These are phyloP conservation scores for Plodia interpunctella DNA, from an alignment of 1,140 invertebrate species.

Conservation along the genomic window DNA sequence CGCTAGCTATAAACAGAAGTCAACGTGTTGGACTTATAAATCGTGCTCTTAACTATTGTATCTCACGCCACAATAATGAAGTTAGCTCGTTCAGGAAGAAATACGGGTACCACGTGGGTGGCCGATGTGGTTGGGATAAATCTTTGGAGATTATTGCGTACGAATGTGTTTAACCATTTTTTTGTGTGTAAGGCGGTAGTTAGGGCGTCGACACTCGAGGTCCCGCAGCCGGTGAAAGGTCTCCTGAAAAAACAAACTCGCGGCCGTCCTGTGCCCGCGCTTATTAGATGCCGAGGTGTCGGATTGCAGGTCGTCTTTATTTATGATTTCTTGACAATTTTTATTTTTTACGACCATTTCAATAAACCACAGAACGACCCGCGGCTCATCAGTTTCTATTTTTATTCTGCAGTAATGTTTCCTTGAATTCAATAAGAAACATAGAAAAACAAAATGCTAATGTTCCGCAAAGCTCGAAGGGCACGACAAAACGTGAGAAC, in stretches of 20 bases:
- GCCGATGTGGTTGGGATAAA: slow-evolving; percentile 57
- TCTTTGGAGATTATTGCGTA: slow-evolving; percentile 62
- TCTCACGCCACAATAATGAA: slow-evolving; percentile 76
- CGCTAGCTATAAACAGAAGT: slow-evolving; percentile 74
- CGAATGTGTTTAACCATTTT: slow-evolving; percentile 55
- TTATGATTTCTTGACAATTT: background rate
- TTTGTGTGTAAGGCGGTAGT: slow-evolving; percentile 56
- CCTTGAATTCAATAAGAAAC: background rate
- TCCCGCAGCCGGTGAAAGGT: slow-evolving; percentile 59
- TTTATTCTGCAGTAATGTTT: too few relatives aligned
- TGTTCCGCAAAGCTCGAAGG: slow-evolving; percentile 13
- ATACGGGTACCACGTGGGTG: slow-evolving; percentile 71
- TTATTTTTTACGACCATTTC: background rate
- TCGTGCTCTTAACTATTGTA: slow-evolving; percentile 76
- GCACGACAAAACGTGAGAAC: slow-evolving; percentile 28
- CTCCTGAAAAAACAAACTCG: slow-evolving; percentile 63
- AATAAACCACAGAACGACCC: background rate
- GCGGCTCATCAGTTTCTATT: background rate
- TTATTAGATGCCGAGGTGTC: slow-evolving; percentile 38
- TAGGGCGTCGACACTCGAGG: slow-evolving; percentile 45
- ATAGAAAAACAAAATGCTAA: slow-evolving; percentile 3
- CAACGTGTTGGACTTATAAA: slow-evolving; percentile 75
- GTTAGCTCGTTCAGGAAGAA: slow-evolving; percentile 74
- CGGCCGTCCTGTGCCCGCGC: slow-evolving; percentile 18
- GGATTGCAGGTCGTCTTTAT: slow-evolving; percentile 30